Evolutionary conservation across 2,888 invertebrate genomes (phyloP).

Genomic region (Thyatira batis): DNA sequence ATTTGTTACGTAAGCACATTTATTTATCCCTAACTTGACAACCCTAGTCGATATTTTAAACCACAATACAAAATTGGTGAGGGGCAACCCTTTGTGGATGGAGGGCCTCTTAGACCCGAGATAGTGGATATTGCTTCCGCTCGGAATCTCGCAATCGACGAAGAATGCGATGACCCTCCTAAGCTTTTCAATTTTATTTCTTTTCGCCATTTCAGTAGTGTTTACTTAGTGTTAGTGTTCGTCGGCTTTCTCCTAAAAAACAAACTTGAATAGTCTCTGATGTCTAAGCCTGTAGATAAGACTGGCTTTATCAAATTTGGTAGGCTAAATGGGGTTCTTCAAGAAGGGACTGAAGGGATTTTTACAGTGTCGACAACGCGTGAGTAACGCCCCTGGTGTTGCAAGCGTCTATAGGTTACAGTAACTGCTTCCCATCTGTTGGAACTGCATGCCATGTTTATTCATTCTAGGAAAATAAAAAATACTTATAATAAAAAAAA

Average conservation of each 20-base stretch:
- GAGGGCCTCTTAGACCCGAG: constrained; percentile 5
- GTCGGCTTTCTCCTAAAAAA: background rate
- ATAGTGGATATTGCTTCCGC: constrained; percentile 12
- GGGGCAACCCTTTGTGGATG: background rate
- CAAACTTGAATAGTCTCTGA: no score
- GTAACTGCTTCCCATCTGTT: no score
- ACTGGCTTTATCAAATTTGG: no score
- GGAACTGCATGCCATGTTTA: no score
- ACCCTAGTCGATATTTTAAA: background rate
- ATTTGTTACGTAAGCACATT: background rate
- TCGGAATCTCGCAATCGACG: background rate
- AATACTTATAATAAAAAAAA: no score
- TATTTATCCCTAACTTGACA: background rate
- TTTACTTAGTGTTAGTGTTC: background rate
- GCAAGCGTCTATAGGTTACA: no score
- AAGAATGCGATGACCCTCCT: background rate
- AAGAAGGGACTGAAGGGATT: no score
- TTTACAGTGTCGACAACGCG: no score
- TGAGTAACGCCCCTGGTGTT: no score
- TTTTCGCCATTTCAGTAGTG: background rate
- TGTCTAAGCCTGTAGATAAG: no score
- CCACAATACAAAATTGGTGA: background rate
- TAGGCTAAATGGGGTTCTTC: no score
- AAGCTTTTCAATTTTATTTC: constrained; percentile 3
- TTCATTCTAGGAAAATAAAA: no score